Evolutionary conservation across 2,797 vertebrate genomes (phyloP).

Genomic region (Rhinoraja longicauda): DNA sequence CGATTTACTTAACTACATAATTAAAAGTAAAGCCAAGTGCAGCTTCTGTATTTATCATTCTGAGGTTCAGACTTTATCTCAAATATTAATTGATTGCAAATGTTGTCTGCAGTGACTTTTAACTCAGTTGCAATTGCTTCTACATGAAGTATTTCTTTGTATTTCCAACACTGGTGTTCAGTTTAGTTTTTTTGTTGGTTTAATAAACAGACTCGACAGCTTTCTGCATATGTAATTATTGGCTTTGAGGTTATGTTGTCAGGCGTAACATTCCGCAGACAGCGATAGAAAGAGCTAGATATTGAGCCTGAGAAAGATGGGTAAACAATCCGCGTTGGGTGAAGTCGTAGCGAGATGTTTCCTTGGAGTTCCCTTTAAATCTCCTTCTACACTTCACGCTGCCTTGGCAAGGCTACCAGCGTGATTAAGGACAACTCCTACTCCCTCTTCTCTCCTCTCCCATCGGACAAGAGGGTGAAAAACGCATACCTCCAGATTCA

Average conservation of each 20-base stretch:
- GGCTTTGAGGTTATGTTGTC: background rate
- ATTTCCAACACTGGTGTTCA: background rate
- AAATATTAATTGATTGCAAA: background rate
- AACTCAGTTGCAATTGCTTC: background rate
- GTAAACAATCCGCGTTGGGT: no score
- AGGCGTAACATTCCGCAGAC: background rate
- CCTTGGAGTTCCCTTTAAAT: no score
- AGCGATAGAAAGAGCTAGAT: background rate
- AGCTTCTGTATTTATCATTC: background rate
- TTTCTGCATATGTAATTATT: background rate
- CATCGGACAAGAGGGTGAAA: no score
- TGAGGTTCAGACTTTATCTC: background rate
- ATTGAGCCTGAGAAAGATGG: background rate
- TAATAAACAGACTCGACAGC: background rate
- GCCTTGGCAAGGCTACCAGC: no score
- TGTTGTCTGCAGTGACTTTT: background rate
- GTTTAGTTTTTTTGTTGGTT: background rate
- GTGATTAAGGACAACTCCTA: no score
- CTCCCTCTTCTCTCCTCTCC: no score
- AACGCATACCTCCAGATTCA: no score
- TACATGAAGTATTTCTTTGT: background rate
- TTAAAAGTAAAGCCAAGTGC: background rate
- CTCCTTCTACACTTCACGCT: no score
- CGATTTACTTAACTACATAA: background rate
- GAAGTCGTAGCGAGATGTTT: no score